Evolutionary conservation across 2,888 invertebrate species (phyloP), one percentile per base, ranked within the genome.

Genomic region (Pseudococcus viburni): DNA sequence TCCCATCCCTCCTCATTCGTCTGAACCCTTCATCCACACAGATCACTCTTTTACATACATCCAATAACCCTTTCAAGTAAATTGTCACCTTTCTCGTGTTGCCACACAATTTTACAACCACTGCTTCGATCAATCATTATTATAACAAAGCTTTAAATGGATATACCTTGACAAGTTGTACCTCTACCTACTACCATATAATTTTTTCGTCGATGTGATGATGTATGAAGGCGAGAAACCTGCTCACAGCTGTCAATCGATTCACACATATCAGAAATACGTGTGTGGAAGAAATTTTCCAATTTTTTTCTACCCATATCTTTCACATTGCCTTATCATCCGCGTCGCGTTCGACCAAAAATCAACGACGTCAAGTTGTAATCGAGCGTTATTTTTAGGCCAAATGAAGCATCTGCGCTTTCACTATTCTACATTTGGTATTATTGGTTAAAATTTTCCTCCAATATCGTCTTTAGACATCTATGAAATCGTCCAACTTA

Each of bases 341-440:
- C 0, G 5, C 12, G n/a, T 59, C n/a, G n/a, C n/a, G 59, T 59
- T 12, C 42, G 42, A 42, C 42, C 42, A 15, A 51, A 51, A 55
- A 64, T 19, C 19, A 64, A 64, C 9, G 8, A 64, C 64, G n/a
- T n/a, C 15, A 59, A 0, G 8, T 22, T 26, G 26, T 68, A 68
- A 68, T 83, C 33, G 80, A 83, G 33, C 39, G 46, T 80, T 83
- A 83, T 83, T 83, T 83, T 46, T 83, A 83, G 80, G 80, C 42
- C 80, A 73, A 33, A 15, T 73, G 33, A 26, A 26, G 80, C 15
- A 64, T 22, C 64, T 64, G 22, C 33, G 80, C 80, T 83, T 83
- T 83, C 80, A 83, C 80, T 46, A 42, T 77, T 77, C 77, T n/a
- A 77, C 39, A 77, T 77, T 77, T 73, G 17, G 4, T 22, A 73